These are phyloP conservation scores for Hipparchia sbordonii DNA, from an alignment of 2,888 invertebrate species.

Conservation along the genomic window DNA sequence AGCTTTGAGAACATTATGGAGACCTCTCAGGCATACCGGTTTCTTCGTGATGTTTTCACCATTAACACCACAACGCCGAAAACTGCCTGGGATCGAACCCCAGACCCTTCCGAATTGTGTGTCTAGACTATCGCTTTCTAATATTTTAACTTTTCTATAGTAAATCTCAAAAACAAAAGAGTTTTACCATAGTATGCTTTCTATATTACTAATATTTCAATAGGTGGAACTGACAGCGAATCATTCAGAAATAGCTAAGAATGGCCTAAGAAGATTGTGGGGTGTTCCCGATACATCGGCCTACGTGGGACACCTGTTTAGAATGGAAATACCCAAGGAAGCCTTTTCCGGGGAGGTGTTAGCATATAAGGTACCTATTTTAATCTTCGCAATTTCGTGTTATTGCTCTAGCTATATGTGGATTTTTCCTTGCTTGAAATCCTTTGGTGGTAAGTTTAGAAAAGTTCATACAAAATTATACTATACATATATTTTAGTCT, in stretches of 20 bases:
- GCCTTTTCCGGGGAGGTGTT: slow-evolving; percentile 86
- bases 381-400: not conserved
- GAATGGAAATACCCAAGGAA: slow-evolving; percentile 87
- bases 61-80: no score
- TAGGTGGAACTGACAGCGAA: slow-evolving; percentile 76
- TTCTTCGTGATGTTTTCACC: no score
- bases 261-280: slow-evolving; percentile 80
- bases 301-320: slow-evolving; percentile 88
- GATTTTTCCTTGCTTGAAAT: not conserved
- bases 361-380: slow-evolving; percentile 85
- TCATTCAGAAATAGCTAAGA: slow-evolving; percentile 76
- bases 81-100: no score
- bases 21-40: no score
- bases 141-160: no score
- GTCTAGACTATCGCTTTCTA: slow-evolving; percentile 2
- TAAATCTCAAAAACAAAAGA: no score
- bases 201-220: slow-evolving; percentile 27
- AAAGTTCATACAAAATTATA: no score
- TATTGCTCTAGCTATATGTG: not conserved
- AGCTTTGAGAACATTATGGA: no score
- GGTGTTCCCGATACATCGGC: slow-evolving; percentile 86
- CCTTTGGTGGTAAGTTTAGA: not conserved
- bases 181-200: no score
- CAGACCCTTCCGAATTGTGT: no score
- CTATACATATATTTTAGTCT: no score